Percentiles rank a stretch among this genome's conserved stretches.
phyloP scores from a whole-genome alignment of 2,888 invertebrate genomes.

The Nebria salina region DNA sequence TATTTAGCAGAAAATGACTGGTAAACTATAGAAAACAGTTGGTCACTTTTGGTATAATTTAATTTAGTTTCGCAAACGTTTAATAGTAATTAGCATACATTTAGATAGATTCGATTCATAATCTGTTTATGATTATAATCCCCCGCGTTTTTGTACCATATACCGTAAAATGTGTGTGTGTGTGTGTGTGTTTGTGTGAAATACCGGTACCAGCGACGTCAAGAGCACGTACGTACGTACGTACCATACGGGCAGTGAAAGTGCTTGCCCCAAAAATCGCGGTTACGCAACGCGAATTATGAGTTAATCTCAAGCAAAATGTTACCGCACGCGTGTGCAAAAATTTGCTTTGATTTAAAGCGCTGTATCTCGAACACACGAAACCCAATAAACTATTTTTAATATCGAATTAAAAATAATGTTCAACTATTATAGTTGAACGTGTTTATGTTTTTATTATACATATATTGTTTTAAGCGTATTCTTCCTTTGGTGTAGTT shows the following conservation, averaged over 20 bases:
- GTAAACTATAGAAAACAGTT: too few relatives aligned
- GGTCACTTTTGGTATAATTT: too few relatives aligned
- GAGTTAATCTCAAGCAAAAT: not conserved
- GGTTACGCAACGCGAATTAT: constrained; percentile 7
- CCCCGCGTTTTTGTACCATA: not conserved
- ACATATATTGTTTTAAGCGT: not conserved
- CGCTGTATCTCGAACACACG: too few relatives aligned
- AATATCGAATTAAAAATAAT: too few relatives aligned
- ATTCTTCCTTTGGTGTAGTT: not conserved
- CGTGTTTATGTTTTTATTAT: not conserved
- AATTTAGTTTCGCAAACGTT: too few relatives aligned
- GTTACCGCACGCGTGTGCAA: constrained; percentile 9
- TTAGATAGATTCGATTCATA: too few relatives aligned
- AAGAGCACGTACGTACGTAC: not conserved
- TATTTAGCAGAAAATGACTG: too few relatives aligned
- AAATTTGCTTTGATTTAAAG: not conserved
- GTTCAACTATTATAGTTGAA: too few relatives aligned
- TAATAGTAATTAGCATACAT: too few relatives aligned
- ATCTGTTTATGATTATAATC: too few relatives aligned
- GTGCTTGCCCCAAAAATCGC: constrained; percentile 15
- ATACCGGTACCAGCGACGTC: constrained; percentile 1
- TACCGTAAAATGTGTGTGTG: not conserved
- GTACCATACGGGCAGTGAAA: constrained; percentile 11
- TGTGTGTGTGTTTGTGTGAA: not conserved
- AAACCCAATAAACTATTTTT: too few relatives aligned